Evolutionary conservation across 2,888 invertebrate species (phyloP), one percentile per base, ranked within the genome.

Genomic region (Uropetala carovei): DNA sequence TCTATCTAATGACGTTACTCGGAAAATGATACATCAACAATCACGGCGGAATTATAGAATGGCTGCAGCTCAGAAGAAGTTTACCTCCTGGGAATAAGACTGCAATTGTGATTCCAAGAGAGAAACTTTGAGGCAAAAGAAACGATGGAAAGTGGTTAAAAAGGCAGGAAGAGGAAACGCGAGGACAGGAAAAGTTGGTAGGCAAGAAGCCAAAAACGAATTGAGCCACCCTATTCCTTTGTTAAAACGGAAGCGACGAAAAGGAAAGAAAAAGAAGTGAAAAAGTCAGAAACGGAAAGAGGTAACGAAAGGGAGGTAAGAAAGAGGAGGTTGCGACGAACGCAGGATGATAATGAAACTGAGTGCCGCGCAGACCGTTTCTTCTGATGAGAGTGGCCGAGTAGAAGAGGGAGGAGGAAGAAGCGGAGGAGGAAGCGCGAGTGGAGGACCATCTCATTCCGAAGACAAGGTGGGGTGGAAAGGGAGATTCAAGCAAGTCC

Each of bases 331-430:
- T 14, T n/a, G 84, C n/a, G 9, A n/a, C 16, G 57, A 43, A 18
- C 16, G 57, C 60, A 22, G 64, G 43, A 89, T 30, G 60, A 89
- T 64, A 89, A 89, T 89, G 89, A 89, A 89, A 89, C 89, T 10
- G 89, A 89, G 89, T 89, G 89, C 16, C 64, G 30, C 60, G 64
- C 89, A n/a, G 89, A 89, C n/a, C 64, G 89, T 86, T 86, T 59
- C 86, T 86, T 59, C 86, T 59, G 86, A 86, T 58, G 59, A 16
- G 27, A 64, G 60, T 60, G 64, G 89, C 60, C 89, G 30, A 64
- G 11, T 22, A 30, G 86, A 60, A 59, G 2, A 13, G 8, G 56
- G 18, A 30, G 27, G 43, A 27, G 75, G 27, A 75, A n/a, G 22
- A n/a, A 22, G 75, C n/a, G n/a, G 30, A 43, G 82, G 43, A 59